Evolutionary conservation across 2,113 vertebrate species (phyloP).

Genomic region (Dicentrarchus labrax): DNA sequence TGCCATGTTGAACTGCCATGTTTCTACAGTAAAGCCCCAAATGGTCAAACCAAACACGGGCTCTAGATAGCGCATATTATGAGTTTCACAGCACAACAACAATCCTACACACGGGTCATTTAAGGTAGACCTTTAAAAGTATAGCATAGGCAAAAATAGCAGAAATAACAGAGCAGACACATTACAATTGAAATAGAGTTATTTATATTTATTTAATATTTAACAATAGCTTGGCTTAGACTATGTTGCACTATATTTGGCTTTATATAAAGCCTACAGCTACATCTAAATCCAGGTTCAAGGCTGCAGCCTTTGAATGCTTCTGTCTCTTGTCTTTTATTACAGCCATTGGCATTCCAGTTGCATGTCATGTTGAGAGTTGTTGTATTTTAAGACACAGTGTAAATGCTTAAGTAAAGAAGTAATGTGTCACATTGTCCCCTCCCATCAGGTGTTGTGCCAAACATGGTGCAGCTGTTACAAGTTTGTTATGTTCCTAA

Average conservation of each 20-base stretch:
- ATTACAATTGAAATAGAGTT: not conserved
- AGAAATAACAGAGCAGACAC: no score
- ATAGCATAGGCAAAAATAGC: no score
- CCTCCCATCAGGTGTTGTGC: conserved; percentile 8
- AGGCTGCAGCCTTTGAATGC: not conserved
- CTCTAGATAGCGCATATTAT: no score
- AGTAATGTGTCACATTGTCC: conserved; percentile 42
- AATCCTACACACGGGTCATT: no score
- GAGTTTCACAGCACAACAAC: no score
- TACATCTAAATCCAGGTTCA: not conserved
- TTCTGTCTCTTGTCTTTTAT: conserved; percentile 21
- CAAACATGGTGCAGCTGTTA: conserved; percentile 50
- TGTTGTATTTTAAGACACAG: conserved; percentile 58
- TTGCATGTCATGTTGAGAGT: conserved; percentile 23
- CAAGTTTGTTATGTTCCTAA: conserved; percentile 21
- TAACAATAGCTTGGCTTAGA: not conserved
- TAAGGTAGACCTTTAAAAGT: no score
- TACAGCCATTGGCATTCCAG: conserved; percentile 20
- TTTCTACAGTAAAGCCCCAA: no score
- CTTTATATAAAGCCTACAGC: not conserved
- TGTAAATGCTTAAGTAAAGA: conserved; percentile 49
- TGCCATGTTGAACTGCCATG: no score
- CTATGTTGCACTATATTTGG: not conserved
- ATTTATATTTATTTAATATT: not conserved
- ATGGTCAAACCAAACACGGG: no score